phyloP scores from a whole-genome alignment of 2,888 invertebrate species.

The Caenorhabditis doughertyi region DNA sequence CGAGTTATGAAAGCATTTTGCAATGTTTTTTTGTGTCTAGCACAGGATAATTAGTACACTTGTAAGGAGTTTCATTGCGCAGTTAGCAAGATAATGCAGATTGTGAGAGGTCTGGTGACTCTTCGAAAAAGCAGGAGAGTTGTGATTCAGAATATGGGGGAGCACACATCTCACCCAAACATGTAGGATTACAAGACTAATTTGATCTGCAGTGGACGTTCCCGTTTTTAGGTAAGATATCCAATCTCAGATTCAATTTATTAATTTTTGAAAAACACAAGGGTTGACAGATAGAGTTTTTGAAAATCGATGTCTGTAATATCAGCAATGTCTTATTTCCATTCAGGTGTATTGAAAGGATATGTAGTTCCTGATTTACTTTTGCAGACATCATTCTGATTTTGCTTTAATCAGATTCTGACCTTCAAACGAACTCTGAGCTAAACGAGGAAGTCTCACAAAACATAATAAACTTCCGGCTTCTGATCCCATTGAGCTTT shows the following conservation, averaged over 20 bases:
- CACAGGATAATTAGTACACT: not conserved
- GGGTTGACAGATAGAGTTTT: too few species aligned
- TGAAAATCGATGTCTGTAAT: too few species aligned
- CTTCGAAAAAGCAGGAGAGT: too few species aligned
- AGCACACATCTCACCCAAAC: too few species aligned
- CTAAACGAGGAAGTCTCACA: conserved; percentile 9
- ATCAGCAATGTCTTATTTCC: too few species aligned
- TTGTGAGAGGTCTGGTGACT: not conserved
- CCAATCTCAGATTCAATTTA: too few species aligned
- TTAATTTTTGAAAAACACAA: too few species aligned
- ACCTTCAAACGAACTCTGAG: not conserved
- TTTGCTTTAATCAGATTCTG: not conserved
- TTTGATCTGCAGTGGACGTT: too few species aligned
- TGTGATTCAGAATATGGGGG: too few species aligned
- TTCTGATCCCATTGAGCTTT: conserved; percentile 1
- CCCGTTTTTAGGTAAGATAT: too few species aligned
- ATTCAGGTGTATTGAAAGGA: too few species aligned
- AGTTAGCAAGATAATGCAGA: not conserved
- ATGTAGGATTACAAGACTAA: too few species aligned
- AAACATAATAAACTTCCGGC: conserved; percentile 8
- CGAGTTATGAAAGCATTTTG: conserved; percentile 5
- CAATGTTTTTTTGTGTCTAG: conserved; percentile 8
- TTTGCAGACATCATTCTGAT: conserved; percentile 8
- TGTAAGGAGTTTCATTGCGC: not conserved
- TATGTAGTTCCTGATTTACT: conserved; percentile 9